phyloP scores from a whole-genome alignment of 2,888 invertebrate species.

The Epinotia nisella region DNA sequence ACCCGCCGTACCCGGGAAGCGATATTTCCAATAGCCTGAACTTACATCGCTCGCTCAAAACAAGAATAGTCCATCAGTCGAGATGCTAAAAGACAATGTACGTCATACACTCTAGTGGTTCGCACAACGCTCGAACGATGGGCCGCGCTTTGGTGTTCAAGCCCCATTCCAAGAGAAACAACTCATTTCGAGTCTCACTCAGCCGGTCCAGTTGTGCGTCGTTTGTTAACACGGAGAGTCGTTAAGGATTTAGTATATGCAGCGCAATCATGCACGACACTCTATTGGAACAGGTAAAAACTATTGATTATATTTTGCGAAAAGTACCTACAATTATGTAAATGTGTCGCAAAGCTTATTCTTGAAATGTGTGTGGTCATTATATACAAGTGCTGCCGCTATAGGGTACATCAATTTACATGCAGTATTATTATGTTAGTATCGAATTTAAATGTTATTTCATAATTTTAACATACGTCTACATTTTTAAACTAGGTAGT shows the following conservation, averaged over 20 bases:
- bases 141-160: conserved; percentile 48
- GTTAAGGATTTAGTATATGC: conserved; percentile 46
- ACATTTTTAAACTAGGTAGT: no score
- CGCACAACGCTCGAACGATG: conserved; percentile 53
- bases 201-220: conserved; percentile 66
- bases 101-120: conserved; percentile 50
- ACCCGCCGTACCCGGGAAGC: conserved; percentile 2
- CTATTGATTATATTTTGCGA: background rate
- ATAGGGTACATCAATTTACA: background rate
- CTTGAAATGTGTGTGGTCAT: background rate
- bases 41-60: conserved; percentile 58
- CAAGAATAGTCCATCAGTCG: background rate
- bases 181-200: conserved; percentile 45
- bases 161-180: conserved; percentile 48
- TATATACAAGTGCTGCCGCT: background rate
- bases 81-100: conserved; percentile 52
- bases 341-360: background rate
- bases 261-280: conserved; percentile 61
- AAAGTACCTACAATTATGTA: background rate
- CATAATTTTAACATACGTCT: no score
- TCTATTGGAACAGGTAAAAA: conserved; percentile 62
- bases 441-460: no score
- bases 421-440: background rate
- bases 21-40: conserved; percentile 5
- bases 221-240: conserved; percentile 53